Conservation (phyloP, 2,113 vertebrate genomes). For the Zosterops japonicus region DNA sequence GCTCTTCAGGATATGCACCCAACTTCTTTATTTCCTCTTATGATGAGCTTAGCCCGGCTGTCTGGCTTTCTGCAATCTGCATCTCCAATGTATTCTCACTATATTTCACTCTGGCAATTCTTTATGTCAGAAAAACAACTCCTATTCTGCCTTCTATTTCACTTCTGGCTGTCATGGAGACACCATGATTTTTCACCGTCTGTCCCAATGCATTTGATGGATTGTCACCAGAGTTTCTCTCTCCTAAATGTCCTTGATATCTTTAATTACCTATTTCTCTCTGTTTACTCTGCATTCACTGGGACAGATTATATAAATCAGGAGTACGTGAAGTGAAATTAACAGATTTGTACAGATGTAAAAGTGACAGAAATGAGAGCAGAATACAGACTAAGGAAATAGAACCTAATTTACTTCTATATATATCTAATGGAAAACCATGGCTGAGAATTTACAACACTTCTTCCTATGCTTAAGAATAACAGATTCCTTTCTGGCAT, state of each 20-base stretch:
- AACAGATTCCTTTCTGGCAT: neutral
- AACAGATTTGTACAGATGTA: neutral
- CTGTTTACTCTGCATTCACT: constrained; percentile 12
- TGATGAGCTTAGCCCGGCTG: neutral
- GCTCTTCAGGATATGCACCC: neutral
- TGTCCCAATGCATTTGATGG: constrained; percentile 1
- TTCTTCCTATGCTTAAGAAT: neutral
- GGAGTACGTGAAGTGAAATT: neutral
- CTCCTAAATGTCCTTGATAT: constrained; percentile 26
- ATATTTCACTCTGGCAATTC: neutral
- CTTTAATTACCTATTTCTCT: constrained; percentile 52
- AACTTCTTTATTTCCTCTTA: neutral
- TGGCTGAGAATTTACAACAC: neutral
- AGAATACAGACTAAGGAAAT: neutral
- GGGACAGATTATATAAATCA: neutral
- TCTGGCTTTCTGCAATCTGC: neutral
- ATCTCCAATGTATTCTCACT: neutral
- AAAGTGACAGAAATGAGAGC: neutral
- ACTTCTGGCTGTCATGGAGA: neutral
- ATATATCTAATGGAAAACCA: neutral
- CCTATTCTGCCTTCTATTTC: neutral
- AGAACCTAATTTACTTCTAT: neutral
- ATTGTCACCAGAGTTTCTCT: constrained; percentile 2
- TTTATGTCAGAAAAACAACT: neutral
- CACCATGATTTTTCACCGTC: constrained; percentile 16